These are phyloP conservation scores for Pimpla rufipes DNA, from an alignment of 2,888 invertebrate species.

Conservation along the genomic window DNA sequence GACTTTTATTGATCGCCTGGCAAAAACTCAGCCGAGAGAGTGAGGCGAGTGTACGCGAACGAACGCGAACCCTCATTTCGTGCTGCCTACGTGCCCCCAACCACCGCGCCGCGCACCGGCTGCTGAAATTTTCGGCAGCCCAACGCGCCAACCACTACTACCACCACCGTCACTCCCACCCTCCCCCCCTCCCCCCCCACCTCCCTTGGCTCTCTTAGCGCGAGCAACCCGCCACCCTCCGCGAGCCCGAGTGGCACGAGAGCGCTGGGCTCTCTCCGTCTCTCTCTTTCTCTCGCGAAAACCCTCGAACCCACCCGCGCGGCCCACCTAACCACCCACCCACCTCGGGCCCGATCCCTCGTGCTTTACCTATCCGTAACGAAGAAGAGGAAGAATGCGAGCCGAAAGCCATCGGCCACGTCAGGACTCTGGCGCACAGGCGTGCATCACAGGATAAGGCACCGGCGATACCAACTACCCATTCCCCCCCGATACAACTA, in stretches of 20 bases:
- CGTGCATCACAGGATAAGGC: slow-evolving; percentile 10
- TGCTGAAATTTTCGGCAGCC: slow-evolving; percentile 71
- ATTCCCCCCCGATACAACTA: neutral
- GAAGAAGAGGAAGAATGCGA: slow-evolving; percentile 53
- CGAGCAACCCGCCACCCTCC: slow-evolving; percentile 50
- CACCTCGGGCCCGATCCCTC: slow-evolving; percentile 18
- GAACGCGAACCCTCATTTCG: slow-evolving; percentile 84
- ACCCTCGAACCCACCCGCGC: slow-evolving; percentile 39
- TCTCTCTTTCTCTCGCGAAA: slow-evolving; percentile 21
- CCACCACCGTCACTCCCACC: slow-evolving; percentile 51
- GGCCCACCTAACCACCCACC: slow-evolving; percentile 41
- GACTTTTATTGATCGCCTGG: slow-evolving; percentile 85
- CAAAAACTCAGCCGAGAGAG: slow-evolving; percentile 83
- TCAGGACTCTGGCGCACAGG: slow-evolving; percentile 17
- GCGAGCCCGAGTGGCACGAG: slow-evolving; percentile 46
- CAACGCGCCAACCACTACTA: slow-evolving; percentile 67
- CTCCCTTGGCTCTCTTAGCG: slow-evolving; percentile 63
- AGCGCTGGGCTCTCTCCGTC: slow-evolving; percentile 14
- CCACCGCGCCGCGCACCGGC: slow-evolving; percentile 72
- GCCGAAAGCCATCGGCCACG: slow-evolving; percentile 44
- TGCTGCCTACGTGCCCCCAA: slow-evolving; percentile 83
- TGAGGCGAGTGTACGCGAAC: slow-evolving; percentile 54
- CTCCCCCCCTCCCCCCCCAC: slow-evolving; percentile 66
- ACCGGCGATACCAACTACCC: neutral
- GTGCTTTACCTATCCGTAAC: slow-evolving; percentile 58